Evolutionary conservation across 2,797 vertebrate genomes (phyloP), one percentile per base, ranked within the genome.

Genomic region (Parauchenoglanis ngamensis): DNA sequence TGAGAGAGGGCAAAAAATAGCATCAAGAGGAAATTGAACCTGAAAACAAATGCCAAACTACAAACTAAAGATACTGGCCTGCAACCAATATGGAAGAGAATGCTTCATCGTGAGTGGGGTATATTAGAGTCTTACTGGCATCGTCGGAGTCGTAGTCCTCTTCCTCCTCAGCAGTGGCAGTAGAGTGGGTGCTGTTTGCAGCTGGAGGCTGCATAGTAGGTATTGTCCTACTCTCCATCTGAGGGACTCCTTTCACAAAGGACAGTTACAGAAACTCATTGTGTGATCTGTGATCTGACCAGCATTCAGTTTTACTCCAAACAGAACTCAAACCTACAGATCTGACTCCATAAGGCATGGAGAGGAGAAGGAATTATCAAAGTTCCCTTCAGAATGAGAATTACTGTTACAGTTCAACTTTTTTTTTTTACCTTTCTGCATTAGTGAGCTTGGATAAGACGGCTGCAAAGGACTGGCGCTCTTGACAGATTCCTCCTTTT

Each of bases 71-170:
- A 13, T 84, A 87, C 86, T 15, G 35, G 56, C 54, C 28, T 59
- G 28, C 52, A 78, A 31, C 7, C 28, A 56, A 35, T 52, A 79
- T 73, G 28, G 79, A 63, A 75, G 72, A 52, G 65, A 31, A 67
- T 78, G 23, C 52, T 61, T 28, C 57, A 40, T 84, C 75, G 52
- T 76, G 72, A 88, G 75, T 76, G 82, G 57, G 52, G 88, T 54
- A 78, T 49, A 82, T 89, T 87, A 85, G 61, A 57, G 19, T 87
- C 93, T 87, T 94, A 99, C 98, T 98, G 92, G 97, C 93, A 90
- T 98, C 98, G 19, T 99, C 98, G 0, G 98, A 99, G 90, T 99
- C 98, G 0, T 98, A 97, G 92, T 96, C 96, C 3, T 97, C 95
- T 0, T 97, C 96, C 0, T 97, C 96, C 46, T 96, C 94, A 0